Base-by-base conservation (phyloP, 2,113 vertebrate genomes). In the Ibidorhyncha struthersii region DNA sequence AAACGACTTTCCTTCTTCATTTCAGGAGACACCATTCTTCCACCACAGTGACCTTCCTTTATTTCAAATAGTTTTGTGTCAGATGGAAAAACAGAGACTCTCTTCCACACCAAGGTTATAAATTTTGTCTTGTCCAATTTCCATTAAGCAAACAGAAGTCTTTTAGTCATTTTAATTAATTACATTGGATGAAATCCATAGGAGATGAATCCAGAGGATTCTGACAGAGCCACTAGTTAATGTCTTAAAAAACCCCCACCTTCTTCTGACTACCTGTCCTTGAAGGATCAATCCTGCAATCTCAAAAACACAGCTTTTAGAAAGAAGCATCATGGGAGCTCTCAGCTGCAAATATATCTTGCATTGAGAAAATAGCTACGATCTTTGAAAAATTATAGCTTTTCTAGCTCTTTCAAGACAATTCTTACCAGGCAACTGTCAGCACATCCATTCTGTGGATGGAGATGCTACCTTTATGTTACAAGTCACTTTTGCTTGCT, bases 81-180 rank as follows among this genome's bases (percentile, higher is more conserved):
- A 63, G 32, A 78, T 8, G 8, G 63, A 91, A 94, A 91, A 36
- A 26, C 47, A 86, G 76, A 84, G 61, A 30, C n/a, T 86, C 3
- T 72, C 53, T 91, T 92, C 67, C 18, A 23, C 32, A 86, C 20
- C 52, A 71, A 81, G 53, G 30, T 45, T 67, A 43, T 81, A 89
- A 93, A 83, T 92, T 73, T 36, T 49, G 59, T 40, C 41, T 86
- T 77, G 52, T 78, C 38, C 81, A 29, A 78, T 70, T 96, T 89
- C 76, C 59, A 88, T 90, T 90, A 94, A 83, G 73, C 72, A 94
- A 92, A 81, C 47, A 86, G 58, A 90, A 66, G 15, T 47, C 22
- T 70, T 52, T 91, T 73, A 67, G 15, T 52, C 20, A 55, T 52
- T 91, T 77, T 71, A 86, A 90, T 94, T 83, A 92, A 93, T 97